Conservation (phyloP, 2,113 vertebrate species). For the Genyomyrus donnyi region DNA sequence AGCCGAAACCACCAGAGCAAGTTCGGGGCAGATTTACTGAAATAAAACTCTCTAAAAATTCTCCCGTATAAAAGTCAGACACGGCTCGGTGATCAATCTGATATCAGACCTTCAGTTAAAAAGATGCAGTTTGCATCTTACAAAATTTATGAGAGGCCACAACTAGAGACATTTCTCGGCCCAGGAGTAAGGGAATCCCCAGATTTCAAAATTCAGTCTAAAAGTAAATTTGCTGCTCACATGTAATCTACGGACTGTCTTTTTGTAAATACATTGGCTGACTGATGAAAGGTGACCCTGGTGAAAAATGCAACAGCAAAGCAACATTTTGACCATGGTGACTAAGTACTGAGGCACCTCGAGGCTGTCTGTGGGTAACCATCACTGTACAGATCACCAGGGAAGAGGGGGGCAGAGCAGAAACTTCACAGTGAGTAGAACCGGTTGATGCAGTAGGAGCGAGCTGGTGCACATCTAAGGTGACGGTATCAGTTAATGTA, state of each 20-base stretch:
- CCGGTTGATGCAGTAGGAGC: background rate
- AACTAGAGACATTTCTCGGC: background rate
- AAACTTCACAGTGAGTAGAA: background rate
- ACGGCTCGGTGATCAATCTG: background rate
- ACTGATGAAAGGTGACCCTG: background rate
- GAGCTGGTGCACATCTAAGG: background rate
- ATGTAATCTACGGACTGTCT: background rate
- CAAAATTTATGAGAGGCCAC: background rate
- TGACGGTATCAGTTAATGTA: background rate
- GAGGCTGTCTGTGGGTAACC: slow-evolving; percentile 6
- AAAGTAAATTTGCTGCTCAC: background rate
- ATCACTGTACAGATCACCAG: background rate
- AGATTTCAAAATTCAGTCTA: background rate
- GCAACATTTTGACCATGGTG: background rate
- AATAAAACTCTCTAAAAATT: background rate
- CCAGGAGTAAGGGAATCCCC: background rate
- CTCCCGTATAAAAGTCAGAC: background rate
- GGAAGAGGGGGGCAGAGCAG: background rate
- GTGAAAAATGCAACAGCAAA: background rate
- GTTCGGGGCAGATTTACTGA: background rate
- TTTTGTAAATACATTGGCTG: background rate
- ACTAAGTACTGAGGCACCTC: slow-evolving; percentile 7
- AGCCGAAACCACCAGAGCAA: background rate
- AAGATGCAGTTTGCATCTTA: background rate
- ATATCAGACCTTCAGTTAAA: background rate